Evolutionary conservation across 2,113 vertebrate species (phyloP).

Genomic region (Dolichotis patagonum): DNA sequence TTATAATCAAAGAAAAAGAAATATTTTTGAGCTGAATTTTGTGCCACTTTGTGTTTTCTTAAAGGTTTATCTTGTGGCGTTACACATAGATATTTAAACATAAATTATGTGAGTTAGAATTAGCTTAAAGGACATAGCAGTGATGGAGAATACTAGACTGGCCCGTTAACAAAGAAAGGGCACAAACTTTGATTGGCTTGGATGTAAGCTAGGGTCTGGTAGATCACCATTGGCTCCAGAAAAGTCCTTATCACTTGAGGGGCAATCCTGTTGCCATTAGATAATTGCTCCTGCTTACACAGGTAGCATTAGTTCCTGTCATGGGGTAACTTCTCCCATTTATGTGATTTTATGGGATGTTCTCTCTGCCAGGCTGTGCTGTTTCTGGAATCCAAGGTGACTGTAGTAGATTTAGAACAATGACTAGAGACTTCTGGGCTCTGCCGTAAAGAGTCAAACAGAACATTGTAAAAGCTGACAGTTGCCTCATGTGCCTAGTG

Average conservation of each 20-base stretch:
- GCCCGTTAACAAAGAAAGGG: neutral
- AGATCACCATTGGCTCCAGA: neutral
- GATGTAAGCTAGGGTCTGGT: neutral
- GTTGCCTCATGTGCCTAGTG: neutral
- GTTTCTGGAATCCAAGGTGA: neutral
- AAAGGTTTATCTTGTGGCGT: neutral
- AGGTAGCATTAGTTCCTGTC: neutral
- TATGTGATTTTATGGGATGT: neutral
- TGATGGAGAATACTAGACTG: neutral
- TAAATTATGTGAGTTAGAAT: neutral
- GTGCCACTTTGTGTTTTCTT: neutral
- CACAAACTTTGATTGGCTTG: neutral
- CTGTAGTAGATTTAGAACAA: neutral
- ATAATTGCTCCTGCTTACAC: neutral
- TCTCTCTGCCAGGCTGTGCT: neutral
- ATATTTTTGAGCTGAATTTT: neutral
- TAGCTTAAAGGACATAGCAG: neutral
- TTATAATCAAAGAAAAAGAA: neutral
- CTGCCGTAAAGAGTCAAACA: neutral
- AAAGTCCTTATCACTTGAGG: neutral
- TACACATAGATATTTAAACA: neutral
- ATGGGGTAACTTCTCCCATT: neutral
- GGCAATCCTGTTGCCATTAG: neutral
- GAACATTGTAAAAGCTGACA: neutral
- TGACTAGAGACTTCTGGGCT: neutral